Conservation (phyloP, 2,888 invertebrate genomes). For the Lampropteryx suffumata region DNA sequence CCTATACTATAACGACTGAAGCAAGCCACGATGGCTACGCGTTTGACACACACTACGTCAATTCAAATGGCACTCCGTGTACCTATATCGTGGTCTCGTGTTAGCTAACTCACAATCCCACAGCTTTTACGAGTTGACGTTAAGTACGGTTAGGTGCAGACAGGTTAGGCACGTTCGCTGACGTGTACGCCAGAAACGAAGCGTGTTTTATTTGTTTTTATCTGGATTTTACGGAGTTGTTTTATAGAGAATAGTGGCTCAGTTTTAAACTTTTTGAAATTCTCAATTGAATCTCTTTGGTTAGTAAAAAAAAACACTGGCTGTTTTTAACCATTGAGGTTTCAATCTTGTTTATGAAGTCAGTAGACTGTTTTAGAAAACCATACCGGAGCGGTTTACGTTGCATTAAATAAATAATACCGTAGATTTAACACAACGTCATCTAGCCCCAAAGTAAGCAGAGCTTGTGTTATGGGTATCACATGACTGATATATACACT, state of each 20-base stretch:
- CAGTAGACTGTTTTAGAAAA: too few relatives aligned
- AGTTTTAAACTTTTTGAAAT: not conserved
- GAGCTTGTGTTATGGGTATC: too few relatives aligned
- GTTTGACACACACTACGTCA: too few relatives aligned
- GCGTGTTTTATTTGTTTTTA: constrained; percentile 12
- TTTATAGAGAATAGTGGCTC: not conserved
- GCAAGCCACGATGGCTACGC: too few relatives aligned
- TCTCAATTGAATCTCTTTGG: not conserved
- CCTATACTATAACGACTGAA: too few relatives aligned
- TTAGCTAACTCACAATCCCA: constrained; percentile 11
- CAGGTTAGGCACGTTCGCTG: constrained; percentile 19
- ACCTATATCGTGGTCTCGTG: not conserved
- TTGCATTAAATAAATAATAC: too few relatives aligned
- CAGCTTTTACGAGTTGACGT: constrained; percentile 18
- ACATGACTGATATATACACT: too few relatives aligned
- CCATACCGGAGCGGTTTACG: too few relatives aligned
- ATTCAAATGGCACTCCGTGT: not conserved
- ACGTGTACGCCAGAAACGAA: constrained; percentile 8
- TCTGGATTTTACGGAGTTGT: constrained; percentile 1
- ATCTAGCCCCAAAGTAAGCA: too few relatives aligned
- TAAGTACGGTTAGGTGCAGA: constrained; percentile 23
- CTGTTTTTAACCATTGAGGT: too few relatives aligned
- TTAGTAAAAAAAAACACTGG: not conserved
- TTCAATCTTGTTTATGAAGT: too few relatives aligned
- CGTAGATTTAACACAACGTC: too few relatives aligned